A percentile compares a stretch with the other conserved stretches of the same genome.
These are phyloP conservation scores for Bombus haemorrhoidalis DNA, from an alignment of 1,140 invertebrate species.

Conservation along the genomic window DNA sequence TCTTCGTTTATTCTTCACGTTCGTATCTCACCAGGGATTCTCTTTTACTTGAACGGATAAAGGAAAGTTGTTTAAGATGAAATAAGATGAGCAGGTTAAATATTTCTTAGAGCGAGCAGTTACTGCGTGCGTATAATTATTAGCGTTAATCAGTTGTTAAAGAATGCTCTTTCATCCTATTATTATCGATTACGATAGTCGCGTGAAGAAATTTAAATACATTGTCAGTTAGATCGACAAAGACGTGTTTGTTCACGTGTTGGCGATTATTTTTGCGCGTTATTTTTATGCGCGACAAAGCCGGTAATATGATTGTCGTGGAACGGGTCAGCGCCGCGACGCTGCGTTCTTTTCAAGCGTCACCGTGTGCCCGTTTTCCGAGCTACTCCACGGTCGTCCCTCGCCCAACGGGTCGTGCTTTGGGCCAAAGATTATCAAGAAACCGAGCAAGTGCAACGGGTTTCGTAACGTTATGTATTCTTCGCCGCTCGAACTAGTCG, in stretches of 20 bases:
- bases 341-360: not conserved
- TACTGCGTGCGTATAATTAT: not conserved
- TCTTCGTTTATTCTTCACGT: no score
- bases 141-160: not conserved
- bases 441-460: conserved; percentile 48
- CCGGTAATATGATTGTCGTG: not conserved
- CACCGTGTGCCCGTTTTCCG: conserved; percentile 4
- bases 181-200: conserved; percentile 7
- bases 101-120: not conserved
- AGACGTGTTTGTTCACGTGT: not conserved
- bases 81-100: not conserved
- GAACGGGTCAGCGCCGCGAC: not conserved
- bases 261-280: not conserved
- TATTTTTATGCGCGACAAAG: not conserved
- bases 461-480: conserved; percentile 50
- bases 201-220: not conserved
- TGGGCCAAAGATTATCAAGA: conserved; percentile 59
- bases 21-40: no score
- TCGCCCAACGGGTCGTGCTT: conserved; percentile 39
- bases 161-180: not conserved
- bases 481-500: not conserved
- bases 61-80: no score
- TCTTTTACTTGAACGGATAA: no score
- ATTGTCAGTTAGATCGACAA: not conserved
- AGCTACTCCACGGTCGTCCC: conserved; percentile 24